Percentiles rank a stretch among this genome's conserved stretches.
These are phyloP conservation scores for Nyctibius bracteatus DNA, from an alignment of 2,113 vertebrate genomes.

Conservation along the genomic window DNA sequence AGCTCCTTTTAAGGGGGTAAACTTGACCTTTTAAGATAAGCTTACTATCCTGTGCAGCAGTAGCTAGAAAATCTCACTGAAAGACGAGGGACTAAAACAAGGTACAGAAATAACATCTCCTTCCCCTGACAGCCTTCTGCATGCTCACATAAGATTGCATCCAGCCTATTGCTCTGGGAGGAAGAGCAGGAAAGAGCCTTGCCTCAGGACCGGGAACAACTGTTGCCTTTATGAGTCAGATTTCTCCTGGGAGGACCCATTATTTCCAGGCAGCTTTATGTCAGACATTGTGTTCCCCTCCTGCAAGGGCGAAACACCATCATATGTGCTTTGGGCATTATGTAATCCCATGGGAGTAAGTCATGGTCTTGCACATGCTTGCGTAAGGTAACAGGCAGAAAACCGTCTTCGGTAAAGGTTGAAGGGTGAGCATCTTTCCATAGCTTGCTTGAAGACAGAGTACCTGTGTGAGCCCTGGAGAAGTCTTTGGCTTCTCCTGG, in stretches of 20 bases:
- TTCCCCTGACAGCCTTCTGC: not conserved
- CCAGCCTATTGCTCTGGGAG: not conserved
- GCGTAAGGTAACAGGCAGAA: not conserved
- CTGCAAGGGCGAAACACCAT: not conserved
- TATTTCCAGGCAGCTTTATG: not conserved
- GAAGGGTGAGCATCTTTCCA: not conserved
- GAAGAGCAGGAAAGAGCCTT: not conserved
- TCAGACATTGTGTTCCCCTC: not conserved
- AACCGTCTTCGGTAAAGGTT: not conserved
- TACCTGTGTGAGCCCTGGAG: not conserved
- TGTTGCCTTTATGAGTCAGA: not conserved
- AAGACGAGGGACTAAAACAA: not conserved
- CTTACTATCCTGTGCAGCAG: not conserved
- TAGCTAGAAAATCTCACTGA: not conserved
- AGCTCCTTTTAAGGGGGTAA: not conserved
- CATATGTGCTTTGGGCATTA: not conserved
- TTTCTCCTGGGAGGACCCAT: not conserved
- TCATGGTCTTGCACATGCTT: not conserved
- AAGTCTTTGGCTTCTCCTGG: not conserved
- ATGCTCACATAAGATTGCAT: not conserved
- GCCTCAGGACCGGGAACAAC: accelerated
- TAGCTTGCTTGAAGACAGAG: not conserved
- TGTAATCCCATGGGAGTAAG: not conserved
- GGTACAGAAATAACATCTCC: not conserved
- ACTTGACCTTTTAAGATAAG: not conserved